Conservation (phyloP, 2,888 invertebrate genomes). For the Mamestra brassicae region DNA sequence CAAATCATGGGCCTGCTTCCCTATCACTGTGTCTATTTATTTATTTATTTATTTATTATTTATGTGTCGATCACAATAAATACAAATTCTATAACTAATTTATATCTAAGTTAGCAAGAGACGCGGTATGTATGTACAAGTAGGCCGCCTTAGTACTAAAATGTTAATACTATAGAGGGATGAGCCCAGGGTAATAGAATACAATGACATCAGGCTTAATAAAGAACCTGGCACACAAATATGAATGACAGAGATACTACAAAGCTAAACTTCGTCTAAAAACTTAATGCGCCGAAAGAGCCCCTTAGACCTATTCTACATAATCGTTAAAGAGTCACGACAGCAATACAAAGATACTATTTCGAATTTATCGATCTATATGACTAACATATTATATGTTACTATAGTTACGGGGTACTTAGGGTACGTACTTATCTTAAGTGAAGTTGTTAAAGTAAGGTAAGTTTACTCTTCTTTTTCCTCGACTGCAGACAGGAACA, state of each 20-base stretch:
- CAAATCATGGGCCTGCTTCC: slow-evolving; percentile 2
- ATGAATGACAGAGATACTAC: neutral
- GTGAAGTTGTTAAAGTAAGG: neutral
- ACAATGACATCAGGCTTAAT: neutral
- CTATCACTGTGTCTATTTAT: neutral
- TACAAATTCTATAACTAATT: neutral
- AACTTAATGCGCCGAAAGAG: neutral
- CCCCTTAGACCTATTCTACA: slow-evolving; percentile 10
- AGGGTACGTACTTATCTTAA: slow-evolving; percentile 14
- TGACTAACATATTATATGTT: slow-evolving; percentile 2
- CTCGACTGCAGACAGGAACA: slow-evolving; percentile 95
- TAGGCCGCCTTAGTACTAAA: slow-evolving; percentile 2
- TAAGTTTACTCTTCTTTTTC: slow-evolving; percentile 86
- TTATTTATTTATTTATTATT: too few species aligned
- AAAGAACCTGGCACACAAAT: neutral
- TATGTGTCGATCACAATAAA: too few species aligned
- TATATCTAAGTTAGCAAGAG: neutral
- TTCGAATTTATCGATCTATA: neutral
- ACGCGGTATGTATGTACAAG: slow-evolving; percentile 1
- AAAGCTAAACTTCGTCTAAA: neutral
- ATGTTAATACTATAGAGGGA: neutral
- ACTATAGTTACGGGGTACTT: neutral
- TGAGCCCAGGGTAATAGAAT: neutral
- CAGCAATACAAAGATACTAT: neutral
- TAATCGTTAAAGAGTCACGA: slow-evolving; percentile 9